Evolutionary conservation across 2,113 vertebrate genomes (phyloP).

Genomic region (Ramphastos sulfuratus): DNA sequence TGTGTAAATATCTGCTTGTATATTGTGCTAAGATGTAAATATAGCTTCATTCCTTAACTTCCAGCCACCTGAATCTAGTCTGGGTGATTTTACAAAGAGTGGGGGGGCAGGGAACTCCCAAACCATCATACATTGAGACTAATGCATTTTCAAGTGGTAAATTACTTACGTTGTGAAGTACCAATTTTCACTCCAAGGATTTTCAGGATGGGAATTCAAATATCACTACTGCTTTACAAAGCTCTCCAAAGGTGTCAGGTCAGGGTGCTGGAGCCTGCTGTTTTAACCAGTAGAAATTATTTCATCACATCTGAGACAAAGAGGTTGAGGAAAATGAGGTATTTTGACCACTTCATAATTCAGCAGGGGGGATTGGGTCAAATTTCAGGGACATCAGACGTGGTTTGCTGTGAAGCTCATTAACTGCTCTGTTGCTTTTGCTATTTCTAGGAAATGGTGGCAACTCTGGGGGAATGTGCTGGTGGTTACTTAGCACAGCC

Average conservation of each 20-base stretch:
- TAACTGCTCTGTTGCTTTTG: neutral
- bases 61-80: too few relatives aligned
- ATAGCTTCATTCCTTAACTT: too few relatives aligned
- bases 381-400: neutral
- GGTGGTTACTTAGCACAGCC: constrained; percentile 26
- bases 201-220: neutral
- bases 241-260: neutral
- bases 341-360: neutral
- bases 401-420: neutral
- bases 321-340: neutral
- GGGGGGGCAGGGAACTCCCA: too few relatives aligned
- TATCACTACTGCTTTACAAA: neutral
- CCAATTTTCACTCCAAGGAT: neutral
- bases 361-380: rapidly evolving
- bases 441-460: neutral
- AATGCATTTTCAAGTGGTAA: neutral
- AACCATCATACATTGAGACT: neutral
- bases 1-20: too few relatives aligned
- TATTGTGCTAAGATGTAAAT: too few relatives aligned
- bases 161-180: neutral
- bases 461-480: neutral
- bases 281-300: neutral
- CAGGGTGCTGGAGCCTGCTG: neutral
- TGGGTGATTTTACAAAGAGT: too few relatives aligned
- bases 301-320: neutral